Evolutionary conservation across 2,888 invertebrate genomes (phyloP), one percentile per base, ranked within the genome.

Genomic region (Mamestra brassicae): DNA sequence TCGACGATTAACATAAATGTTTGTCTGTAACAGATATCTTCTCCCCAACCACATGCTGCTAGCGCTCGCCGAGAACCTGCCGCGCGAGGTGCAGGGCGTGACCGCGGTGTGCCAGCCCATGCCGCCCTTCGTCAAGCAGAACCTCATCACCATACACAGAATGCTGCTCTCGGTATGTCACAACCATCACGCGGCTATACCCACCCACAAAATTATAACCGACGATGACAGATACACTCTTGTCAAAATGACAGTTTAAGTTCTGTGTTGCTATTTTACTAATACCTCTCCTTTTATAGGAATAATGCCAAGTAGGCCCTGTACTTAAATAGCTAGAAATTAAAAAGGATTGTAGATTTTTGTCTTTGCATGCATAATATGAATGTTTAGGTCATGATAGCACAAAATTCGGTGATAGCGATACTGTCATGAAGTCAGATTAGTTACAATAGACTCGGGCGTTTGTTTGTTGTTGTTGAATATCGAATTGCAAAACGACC

Each of bases 1-100:
- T 47, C 1, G 3, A 58, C 10, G 10, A 17, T 42, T 52, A 60
- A 52, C 15, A n/a, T 64, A 2, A 17, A 67, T 58, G 17, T 54
- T 50, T 47, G 54, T 50, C 10, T 73, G 11, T 4, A 34, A 60
- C 88, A 98, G 98, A 54, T 99, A 98, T 94, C 98, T 99, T 64
- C 95, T 99, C 75, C 99, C 99, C 0, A 99, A 99, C 94, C 99
- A 99, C 93, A 99, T 99, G 99, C 93, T 99, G 94, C 91, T 99
- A 71, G 98, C 98, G 91, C 98, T 99, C 76, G 97, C 99, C 0
- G 99, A 99, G 93, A 97, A 97, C 36, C 93, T 99, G 77, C 99
- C 99, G 0, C 97, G 98, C 71, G 99, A 99, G 95, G 97, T 98
- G 97, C 98, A 99, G 90, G 99, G 99, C 2, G 98, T 99, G 77